Base-by-base conservation (phyloP, 2,797 vertebrate species). In the Myiotriccus ornatus region DNA sequence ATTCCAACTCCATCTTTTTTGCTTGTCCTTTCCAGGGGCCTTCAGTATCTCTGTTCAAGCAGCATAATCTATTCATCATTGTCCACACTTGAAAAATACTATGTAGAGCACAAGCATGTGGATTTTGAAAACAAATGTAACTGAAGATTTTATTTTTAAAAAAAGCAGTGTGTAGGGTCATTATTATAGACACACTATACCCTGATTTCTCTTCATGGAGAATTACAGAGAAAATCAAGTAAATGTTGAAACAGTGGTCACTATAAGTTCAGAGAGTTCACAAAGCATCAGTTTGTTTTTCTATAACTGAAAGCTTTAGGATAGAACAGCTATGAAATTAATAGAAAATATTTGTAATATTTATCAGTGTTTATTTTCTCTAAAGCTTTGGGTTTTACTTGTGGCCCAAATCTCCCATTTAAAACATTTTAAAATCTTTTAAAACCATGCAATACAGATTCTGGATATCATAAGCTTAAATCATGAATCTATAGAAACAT, bases 181-280 rank as follows among this genome's bases (percentile, higher is more conserved):
- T 91, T 78, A 43, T 43, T 85, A 49, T 25, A 76, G 84, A 50
- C 22, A 56, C 23, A 39, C 78, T 16, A 5, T 94, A 98, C 97
- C 95, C 98, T 98, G 93, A 98, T 98, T 93, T 98, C 96, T 98
- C 97, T 98, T 98, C 98, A 97, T 7, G 97, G 93, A 7, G 97
- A 95, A 88, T 98, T 98, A 77, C 98, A 97, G 41, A 98, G 97
- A 92, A 99, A 98, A 77, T 99, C 97, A 6, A 98, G 75, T 53
- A 97, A 97, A 98, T 98, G 87, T 95, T 63, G 39, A 98, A 99
- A 96, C 46, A 97, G 95, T 98, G 98, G 35, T 98, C 98, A 53
- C 90, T 97, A 90, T 98, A 98, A 96, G 98, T 98, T n/a, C 98
- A 97, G 28, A 98, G 94, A 98, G 90, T 93, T 98, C 98, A 73